Conservation (phyloP, 2,888 invertebrate genomes). For the Scaptomyza polygonia region DNA sequence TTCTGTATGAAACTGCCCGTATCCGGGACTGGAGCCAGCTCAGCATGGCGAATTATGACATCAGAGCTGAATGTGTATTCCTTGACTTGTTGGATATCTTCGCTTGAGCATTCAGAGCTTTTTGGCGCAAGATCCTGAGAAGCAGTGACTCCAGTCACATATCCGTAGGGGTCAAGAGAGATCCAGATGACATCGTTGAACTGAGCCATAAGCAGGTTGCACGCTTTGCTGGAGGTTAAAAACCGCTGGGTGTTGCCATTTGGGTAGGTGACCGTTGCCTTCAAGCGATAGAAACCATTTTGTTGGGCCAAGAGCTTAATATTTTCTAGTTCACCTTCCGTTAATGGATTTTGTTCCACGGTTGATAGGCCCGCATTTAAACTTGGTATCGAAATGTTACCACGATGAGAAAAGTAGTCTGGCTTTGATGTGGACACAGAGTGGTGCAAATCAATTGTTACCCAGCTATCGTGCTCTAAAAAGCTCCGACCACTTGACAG, state of each 20-base stretch:
- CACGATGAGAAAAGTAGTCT: conserved; percentile 87
- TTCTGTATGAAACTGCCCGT: conserved; percentile 98
- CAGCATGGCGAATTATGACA: conserved; percentile 91
- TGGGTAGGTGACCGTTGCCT: conserved; percentile 88
- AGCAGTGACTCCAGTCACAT: conserved; percentile 89
- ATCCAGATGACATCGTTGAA: conserved; percentile 91
- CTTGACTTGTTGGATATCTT: conserved; percentile 41
- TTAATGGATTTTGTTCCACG: conserved; percentile 87
- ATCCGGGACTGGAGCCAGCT: conserved; percentile 95
- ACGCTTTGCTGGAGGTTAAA: conserved; percentile 92
- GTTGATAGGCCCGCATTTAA: conserved; percentile 88
- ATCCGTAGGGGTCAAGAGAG: conserved; percentile 91
- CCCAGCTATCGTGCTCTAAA: conserved; percentile 90
- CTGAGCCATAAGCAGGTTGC: conserved; percentile 90
- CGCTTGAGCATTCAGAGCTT: conserved; percentile 61
- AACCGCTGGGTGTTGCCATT: conserved; percentile 89
- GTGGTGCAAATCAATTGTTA: conserved; percentile 89
- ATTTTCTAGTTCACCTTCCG: conserved; percentile 85
- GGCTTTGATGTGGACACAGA: conserved; percentile 86
- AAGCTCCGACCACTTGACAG: conserved; percentile 80
- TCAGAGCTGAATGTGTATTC: conserved; percentile 89
- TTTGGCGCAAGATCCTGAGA: conserved; percentile 85
- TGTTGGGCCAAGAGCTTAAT: conserved; percentile 86
- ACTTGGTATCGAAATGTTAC: conserved; percentile 89
- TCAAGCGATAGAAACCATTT: conserved; percentile 91